These are phyloP conservation scores for Fringilla coelebs DNA, from an alignment of 2,797 vertebrate genomes.

Conservation along the genomic window DNA sequence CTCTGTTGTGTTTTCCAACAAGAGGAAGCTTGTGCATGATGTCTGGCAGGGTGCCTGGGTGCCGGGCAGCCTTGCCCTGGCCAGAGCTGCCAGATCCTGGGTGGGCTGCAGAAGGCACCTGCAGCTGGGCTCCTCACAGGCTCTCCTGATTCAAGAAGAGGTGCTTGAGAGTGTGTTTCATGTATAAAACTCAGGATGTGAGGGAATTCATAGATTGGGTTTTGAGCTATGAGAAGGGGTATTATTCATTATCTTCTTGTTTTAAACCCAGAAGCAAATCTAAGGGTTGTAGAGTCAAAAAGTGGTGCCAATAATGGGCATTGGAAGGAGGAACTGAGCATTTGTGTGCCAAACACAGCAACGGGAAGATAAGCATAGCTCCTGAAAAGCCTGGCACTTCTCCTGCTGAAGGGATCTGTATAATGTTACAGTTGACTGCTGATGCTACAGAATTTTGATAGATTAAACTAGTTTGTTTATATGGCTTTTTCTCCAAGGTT, in stretches of 20 bases:
- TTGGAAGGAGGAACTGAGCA: neutral
- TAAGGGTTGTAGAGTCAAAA: neutral
- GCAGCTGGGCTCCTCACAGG: neutral
- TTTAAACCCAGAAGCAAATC: neutral
- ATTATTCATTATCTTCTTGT: neutral
- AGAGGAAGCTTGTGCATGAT: neutral
- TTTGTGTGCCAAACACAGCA: neutral
- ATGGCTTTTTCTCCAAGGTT: neutral
- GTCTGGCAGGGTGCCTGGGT: neutral
- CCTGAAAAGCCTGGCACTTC: neutral
- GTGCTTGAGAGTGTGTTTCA: rapidly evolving
- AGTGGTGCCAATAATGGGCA: neutral
- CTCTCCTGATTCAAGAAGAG: neutral
- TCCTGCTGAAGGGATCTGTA: neutral
- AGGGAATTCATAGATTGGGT: rapidly evolving
- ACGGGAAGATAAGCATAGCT: neutral
- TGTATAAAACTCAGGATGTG: neutral
- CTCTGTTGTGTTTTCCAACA: neutral
- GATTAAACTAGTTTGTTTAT: conserved; percentile 15
- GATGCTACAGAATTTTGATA: neutral
- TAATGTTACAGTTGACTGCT: conserved; percentile 28
- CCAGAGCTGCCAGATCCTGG: neutral
- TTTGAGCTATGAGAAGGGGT: neutral
- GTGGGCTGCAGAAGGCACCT: neutral
- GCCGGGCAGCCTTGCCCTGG: neutral